Conservation (phyloP, 2,113 vertebrate species). For the Chauna torquata region DNA sequence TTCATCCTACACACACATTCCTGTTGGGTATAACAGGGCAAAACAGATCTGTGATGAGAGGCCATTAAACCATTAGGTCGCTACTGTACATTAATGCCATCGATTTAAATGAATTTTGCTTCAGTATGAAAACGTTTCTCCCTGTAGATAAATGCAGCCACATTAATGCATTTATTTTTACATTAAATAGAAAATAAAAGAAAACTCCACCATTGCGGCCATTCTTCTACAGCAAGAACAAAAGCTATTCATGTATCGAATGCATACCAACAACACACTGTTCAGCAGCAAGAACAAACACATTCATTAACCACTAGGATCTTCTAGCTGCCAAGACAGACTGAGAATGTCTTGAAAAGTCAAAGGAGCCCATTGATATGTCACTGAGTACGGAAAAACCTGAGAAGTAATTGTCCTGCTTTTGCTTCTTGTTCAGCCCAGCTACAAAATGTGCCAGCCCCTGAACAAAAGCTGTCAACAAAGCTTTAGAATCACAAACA, state of each 20-base stretch:
- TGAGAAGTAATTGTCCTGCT: slow-evolving; percentile 17
- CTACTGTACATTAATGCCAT: neutral
- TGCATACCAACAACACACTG: neutral
- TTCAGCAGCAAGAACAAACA: slow-evolving; percentile 53
- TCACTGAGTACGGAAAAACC: neutral
- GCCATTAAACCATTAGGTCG: neutral
- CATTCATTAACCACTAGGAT: slow-evolving; percentile 30
- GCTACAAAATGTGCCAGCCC: slow-evolving; percentile 6
- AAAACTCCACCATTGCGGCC: neutral
- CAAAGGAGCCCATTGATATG: neutral
- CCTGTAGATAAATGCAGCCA: neutral
- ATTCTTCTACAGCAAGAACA: slow-evolving; percentile 5
- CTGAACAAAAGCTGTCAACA: neutral
- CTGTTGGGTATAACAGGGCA: neutral
- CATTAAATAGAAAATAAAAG: neutral
- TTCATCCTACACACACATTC: neutral
- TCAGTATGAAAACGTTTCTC: neutral
- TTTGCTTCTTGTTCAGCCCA: neutral
- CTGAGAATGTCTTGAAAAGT: neutral
- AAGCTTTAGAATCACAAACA: neutral
- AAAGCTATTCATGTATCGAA: slow-evolving; percentile 41
- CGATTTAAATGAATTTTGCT: neutral
- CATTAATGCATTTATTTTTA: neutral
- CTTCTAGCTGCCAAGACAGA: slow-evolving; percentile 43
- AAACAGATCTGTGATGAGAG: neutral